Evolutionary conservation across 1,140 invertebrate species (phyloP), one percentile per base, ranked within the genome.

Genomic region (Neodiprion virginianus): DNA sequence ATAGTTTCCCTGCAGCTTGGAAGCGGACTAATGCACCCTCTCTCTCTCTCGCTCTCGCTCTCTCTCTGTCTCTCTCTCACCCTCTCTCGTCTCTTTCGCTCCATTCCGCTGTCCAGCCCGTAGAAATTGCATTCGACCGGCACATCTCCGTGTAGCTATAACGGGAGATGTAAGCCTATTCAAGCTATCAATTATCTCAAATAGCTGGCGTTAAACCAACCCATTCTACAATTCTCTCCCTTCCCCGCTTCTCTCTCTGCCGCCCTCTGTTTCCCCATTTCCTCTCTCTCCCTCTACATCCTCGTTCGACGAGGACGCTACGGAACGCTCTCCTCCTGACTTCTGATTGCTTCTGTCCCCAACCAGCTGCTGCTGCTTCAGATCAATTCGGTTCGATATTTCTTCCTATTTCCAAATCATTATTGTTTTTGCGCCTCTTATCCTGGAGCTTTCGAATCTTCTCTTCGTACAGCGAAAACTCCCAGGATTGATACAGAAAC

Each of bases 341-440:
- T 84, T 80, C 77, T 84, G 83, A 84, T 84, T 84, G 82, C 82
- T 84, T 84, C 81, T 81, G 79, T 83, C 75, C 78, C 79, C 75
- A 80, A 74, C 80, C 82, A 84, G 82, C 79, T 84, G 53, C 53
- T 61, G 53, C 53, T 61, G 7, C 53, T 61, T 61, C 11, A 3
- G 78, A 82, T 79, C 80, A 79, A 83, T 84, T 84, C 83, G 81
- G 84, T 84, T 84, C 75, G 71, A 73, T 80, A 76, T 83, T 82
- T 82, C 77, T 78, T 75, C 75, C 75, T 76, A 81, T 80, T 83
- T 80, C 79, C 76, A 76, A 78, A 74, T 78, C 73, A 14, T 65
- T 40, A 3, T 40, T 40, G 28, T 40, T 40, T 40, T 40, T 40
- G 28, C 28, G 28, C 28, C 28, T 40, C 28, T 40, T 40, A 40